Base-by-base conservation (phyloP, 2,113 vertebrate species). In the Eolophus roseicapilla region DNA sequence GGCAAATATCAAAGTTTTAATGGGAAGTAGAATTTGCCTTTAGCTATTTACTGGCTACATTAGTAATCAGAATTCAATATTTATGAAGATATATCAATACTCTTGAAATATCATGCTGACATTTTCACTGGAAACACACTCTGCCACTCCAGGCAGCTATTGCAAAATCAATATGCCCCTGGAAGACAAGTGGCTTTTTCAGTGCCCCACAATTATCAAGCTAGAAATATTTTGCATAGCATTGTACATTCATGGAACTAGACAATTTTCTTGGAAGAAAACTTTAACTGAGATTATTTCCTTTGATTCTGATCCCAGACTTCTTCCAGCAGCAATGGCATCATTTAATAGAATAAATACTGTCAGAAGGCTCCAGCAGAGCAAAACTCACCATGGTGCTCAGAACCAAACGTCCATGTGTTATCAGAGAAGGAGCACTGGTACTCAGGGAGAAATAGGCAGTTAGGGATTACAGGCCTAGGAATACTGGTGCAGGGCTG, bases 81-180 rank as follows among this genome's bases (percentile, higher is more conserved):
- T 94, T 94, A 83, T 83, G 88, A 90, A 88, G 64, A 83, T 67
- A 55, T 14, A 59, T 81, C 69, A 86, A 88, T 90, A 84, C 18
- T 86, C 53, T 78, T 59, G 47, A 97, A 94, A 93, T 91, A 90
- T 21, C 82, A 88, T 39, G 64, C 64, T 92, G 95, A 95, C 50
- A 78, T 95, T 94, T 95, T 86, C 88, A 83, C 55, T 92, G 55
- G 76, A 94, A 93, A 53, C 37, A 69, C 8, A 46, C 28, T 49
- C 20, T 92, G 63, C 67, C 31, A 37, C 20, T 78, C 16, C 71
- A 60, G 18, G 19, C 29, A 92, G 33, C 55, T 86, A 67, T 75
- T 95, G 90, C 43, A 83, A 92, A 88, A 88, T 78, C 4, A 0
- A 43, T 81, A 50, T 23, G 31, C 18, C 27, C 68, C 43, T 46